Evolutionary conservation across 2,113 vertebrate genomes (phyloP).

Genomic region (Mormoops blainvillei): DNA sequence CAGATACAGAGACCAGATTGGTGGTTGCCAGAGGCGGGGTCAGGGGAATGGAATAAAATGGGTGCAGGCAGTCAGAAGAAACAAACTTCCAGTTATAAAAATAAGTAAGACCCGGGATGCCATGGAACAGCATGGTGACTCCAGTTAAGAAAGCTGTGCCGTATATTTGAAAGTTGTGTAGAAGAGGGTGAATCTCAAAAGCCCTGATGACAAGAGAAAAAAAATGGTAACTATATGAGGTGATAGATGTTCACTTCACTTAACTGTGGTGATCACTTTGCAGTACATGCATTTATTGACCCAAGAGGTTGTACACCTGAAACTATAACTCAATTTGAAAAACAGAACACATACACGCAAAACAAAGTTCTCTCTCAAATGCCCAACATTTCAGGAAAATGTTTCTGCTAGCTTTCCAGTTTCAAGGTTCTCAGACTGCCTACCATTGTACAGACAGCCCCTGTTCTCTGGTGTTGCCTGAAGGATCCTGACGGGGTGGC

Average conservation of each 20-base stretch:
- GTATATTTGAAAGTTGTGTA: neutral
- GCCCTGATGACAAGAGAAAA: neutral
- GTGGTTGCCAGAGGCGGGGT: neutral
- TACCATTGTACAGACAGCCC: neutral
- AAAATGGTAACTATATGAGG: neutral
- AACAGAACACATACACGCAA: neutral
- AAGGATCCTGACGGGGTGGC: neutral
- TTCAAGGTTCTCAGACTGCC: neutral
- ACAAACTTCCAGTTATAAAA: neutral
- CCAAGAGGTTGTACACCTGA: neutral
- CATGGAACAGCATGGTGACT: neutral
- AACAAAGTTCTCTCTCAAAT: neutral
- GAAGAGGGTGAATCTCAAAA: neutral
- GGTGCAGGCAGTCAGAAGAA: neutral
- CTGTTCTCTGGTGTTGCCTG: neutral
- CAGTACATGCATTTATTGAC: neutral
- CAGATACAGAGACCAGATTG: neutral
- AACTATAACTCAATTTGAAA: neutral
- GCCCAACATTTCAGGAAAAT: neutral
- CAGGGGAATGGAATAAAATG: neutral
- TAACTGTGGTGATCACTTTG: neutral
- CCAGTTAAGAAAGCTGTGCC: no score
- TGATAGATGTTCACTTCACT: neutral
- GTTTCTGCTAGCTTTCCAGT: neutral
- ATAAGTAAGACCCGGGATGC: neutral